Conservation (phyloP, 2,113 vertebrate genomes). For the Budorcas taxicolor region DNA sequence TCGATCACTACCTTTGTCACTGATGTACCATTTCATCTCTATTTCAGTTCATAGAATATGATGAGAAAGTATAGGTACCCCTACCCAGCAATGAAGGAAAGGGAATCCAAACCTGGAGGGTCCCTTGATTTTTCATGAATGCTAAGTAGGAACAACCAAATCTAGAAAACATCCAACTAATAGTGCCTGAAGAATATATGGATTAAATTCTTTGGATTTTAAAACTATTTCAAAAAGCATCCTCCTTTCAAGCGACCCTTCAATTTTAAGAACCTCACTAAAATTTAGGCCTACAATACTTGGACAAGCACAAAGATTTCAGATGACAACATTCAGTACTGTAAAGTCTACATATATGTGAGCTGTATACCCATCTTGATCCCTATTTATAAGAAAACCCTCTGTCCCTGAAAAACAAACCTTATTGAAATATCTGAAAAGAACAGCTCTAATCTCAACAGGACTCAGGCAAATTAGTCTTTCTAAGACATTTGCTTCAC, state of each 20-base stretch:
- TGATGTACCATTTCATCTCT: too few relatives aligned
- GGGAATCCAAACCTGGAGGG: background rate
- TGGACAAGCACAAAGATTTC: background rate
- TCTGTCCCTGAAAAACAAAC: slow-evolving; percentile 73
- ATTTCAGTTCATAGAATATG: too few relatives aligned
- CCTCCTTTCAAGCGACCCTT: background rate
- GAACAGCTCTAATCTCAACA: slow-evolving; percentile 83
- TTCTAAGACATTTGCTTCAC: slow-evolving; percentile 80
- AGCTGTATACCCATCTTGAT: background rate
- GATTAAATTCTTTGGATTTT: background rate
- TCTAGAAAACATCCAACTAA: slow-evolving; percentile 30
- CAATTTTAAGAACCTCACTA: background rate
- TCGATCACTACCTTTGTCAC: too few relatives aligned
- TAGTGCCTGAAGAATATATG: background rate
- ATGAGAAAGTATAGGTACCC: background rate
- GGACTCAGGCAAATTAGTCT: slow-evolving; percentile 83
- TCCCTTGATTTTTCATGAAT: slow-evolving; percentile 7
- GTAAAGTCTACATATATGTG: background rate
- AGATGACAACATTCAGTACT: background rate
- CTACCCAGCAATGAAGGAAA: background rate
- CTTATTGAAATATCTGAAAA: slow-evolving; percentile 93
- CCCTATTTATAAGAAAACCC: background rate
- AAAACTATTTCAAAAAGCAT: slow-evolving; percentile 12
- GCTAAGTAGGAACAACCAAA: slow-evolving; percentile 11
- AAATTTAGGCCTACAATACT: background rate